Evolutionary conservation across 1,140 invertebrate genomes (phyloP), one percentile per base, ranked within the genome.

Genomic region (Drosophila melanica): DNA sequence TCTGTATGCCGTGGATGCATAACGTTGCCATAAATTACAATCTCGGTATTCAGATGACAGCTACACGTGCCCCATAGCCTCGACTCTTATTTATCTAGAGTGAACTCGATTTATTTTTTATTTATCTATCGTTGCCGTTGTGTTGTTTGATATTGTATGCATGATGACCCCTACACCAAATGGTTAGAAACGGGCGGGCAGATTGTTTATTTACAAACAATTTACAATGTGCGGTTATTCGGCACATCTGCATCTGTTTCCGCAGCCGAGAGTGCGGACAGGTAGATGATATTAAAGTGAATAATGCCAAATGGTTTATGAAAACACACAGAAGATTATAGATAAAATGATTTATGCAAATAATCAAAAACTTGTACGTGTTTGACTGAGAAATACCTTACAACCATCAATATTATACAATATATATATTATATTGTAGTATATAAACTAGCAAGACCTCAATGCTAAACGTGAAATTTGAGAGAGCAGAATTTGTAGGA

Each of bases 1-100:
- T 50, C 2, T 23, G 39, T 51, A 30, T 47, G 16, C 11, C n/a
- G 20, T 16, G 6, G 14, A 16, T 50, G 58, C 23, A 53, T 20
- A 8, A 8, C 14, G 23, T 39, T 51, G 53, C 51, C 51, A 65
- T 71, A 65, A 71, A 71, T 65, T 65, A 65, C 30, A 58, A 57
- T 57, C 12, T 14, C 18, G 35, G 7, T 12, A 45, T 54, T 60
- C 35, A n/a, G 30, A n/a, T 27, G 39, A 54, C 39, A 42, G 14
- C n/a, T 41, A 53, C 48, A 57, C 65, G 62, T 65, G 62, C 41
- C 18, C 7, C 1, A 27, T 35, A 23, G 27, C 35, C 27, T 14
- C 20, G 37, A 50, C 18, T 39, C 45, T 50, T 8, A 1, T 16
- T 5, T 51, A 16, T 41, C 14, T 39, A 41, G 41, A 57, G n/a